These are phyloP conservation scores for Sinelater perroti DNA, from an alignment of 2,888 invertebrate genomes.

Conservation along the genomic window DNA sequence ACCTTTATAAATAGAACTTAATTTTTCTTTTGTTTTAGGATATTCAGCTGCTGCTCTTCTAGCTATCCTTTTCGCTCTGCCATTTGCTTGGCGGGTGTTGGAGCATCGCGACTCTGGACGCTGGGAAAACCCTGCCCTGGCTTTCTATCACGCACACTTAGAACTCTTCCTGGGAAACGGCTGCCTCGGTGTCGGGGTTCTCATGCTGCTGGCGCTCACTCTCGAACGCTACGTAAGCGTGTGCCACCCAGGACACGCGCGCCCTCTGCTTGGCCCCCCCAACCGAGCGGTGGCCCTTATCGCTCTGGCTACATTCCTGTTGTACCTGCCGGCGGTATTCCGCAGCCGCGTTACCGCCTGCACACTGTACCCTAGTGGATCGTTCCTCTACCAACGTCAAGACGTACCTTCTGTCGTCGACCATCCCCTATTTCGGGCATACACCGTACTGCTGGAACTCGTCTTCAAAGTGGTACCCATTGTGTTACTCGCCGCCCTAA, in stretches of 20 bases:
- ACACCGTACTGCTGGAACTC: slow-evolving; percentile 71
- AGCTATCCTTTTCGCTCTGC: slow-evolving; percentile 74
- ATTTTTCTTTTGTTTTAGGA: slow-evolving; percentile 61
- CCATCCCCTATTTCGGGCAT: slow-evolving; percentile 61
- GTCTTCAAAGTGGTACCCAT: slow-evolving; percentile 76
- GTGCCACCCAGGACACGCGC: slow-evolving; percentile 74
- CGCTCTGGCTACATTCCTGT: slow-evolving; percentile 70
- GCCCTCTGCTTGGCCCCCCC: slow-evolving; percentile 72
- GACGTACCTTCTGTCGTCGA: slow-evolving; percentile 54
- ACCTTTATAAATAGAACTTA: not conserved
- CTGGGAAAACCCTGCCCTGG: slow-evolving; percentile 71
- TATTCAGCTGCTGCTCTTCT: slow-evolving; percentile 81
- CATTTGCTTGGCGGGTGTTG: slow-evolving; percentile 72
- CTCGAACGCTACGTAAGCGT: slow-evolving; percentile 79
- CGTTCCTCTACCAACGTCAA: slow-evolving; percentile 65
- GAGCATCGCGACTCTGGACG: slow-evolving; percentile 72
- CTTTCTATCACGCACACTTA: slow-evolving; percentile 74
- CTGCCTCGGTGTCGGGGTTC: slow-evolving; percentile 77
- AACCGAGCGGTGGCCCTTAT: slow-evolving; percentile 71
- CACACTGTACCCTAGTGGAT: slow-evolving; percentile 60
- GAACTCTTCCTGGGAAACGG: slow-evolving; percentile 78
- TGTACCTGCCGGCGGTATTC: slow-evolving; percentile 76
- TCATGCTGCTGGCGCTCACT: slow-evolving; percentile 78
- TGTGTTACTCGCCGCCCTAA: slow-evolving; percentile 70
- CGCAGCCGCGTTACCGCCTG: slow-evolving; percentile 69